These are phyloP conservation scores for Aphelinus atriplicis DNA, from an alignment of 1,140 invertebrate species.

Conservation along the genomic window DNA sequence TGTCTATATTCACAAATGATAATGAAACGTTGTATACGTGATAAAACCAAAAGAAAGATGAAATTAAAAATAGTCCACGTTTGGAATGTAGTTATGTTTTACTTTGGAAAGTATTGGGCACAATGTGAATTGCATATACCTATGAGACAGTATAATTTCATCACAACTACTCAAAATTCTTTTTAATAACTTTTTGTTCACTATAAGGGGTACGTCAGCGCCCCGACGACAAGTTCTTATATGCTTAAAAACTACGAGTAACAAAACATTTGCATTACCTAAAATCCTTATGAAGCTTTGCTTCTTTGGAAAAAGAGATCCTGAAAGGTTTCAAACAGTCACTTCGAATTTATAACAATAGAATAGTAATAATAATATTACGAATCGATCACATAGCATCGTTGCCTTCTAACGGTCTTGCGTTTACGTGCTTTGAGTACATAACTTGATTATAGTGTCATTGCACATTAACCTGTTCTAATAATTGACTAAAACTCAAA, in stretches of 20 bases:
- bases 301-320: conserved; percentile 41
- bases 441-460: conserved; percentile 33
- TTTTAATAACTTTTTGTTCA: conserved; percentile 16
- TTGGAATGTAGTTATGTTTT: conserved; percentile 36
- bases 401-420: conserved; percentile 34
- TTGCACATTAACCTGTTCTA: conserved; percentile 24
- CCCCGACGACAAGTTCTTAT: not conserved
- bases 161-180: conserved; percentile 25
- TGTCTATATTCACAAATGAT: conserved; percentile 27
- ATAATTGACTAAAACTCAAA: conserved; percentile 17
- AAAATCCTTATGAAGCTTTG: conserved; percentile 37
- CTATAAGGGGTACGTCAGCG: not conserved
- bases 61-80: conserved; percentile 19
- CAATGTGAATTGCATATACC: conserved; percentile 26
- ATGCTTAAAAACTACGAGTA: conserved; percentile 28
- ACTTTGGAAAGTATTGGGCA: conserved; percentile 37
- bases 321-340: conserved; percentile 32
- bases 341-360: conserved; percentile 30
- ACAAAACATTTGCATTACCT: conserved; percentile 35
- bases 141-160: conserved; percentile 25
- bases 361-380: conserved; percentile 27
- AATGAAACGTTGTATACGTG: not conserved
- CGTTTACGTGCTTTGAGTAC: conserved; percentile 32
- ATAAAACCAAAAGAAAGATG: conserved; percentile 15
- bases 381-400: conserved; percentile 33